Conservation (phyloP, 2,888 invertebrate species). For the Aphrophora alni region DNA sequence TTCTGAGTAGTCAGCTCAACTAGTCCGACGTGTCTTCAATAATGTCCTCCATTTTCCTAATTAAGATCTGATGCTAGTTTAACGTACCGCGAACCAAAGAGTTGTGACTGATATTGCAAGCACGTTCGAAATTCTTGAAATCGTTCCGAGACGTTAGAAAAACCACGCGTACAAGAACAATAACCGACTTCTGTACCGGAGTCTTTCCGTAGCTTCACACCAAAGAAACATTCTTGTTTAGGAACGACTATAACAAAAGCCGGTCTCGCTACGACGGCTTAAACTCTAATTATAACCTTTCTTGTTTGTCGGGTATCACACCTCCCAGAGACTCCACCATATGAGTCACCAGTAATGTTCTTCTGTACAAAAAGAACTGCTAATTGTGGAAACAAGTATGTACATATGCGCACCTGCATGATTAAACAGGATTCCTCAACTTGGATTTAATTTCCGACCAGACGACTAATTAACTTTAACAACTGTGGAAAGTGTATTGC, state of each 20-base stretch:
- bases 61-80: slow-evolving; percentile 23
- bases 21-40: neutral
- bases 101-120: neutral
- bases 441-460: neutral
- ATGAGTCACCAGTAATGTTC: neutral
- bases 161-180: slow-evolving; percentile 28
- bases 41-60: slow-evolving; percentile 23
- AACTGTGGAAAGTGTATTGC: neutral
- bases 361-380: neutral
- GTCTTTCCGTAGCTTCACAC: neutral
- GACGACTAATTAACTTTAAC: neutral
- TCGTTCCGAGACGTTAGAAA: slow-evolving; percentile 18
- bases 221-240: neutral
- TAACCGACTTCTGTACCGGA: neutral
- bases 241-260: neutral
- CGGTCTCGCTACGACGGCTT: neutral
- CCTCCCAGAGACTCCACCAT: neutral
- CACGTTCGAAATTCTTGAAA: slow-evolving; percentile 24
- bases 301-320: slow-evolving; percentile 4
- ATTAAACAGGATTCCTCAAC: neutral
- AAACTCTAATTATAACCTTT: neutral
- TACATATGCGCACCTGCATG: neutral
- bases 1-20: slow-evolving; percentile 26
- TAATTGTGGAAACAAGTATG: slow-evolving; percentile 6
- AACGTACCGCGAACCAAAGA: neutral